Conservation (phyloP, 1,140 invertebrate genomes). For the Parasteatoda tepidariorum region DNA sequence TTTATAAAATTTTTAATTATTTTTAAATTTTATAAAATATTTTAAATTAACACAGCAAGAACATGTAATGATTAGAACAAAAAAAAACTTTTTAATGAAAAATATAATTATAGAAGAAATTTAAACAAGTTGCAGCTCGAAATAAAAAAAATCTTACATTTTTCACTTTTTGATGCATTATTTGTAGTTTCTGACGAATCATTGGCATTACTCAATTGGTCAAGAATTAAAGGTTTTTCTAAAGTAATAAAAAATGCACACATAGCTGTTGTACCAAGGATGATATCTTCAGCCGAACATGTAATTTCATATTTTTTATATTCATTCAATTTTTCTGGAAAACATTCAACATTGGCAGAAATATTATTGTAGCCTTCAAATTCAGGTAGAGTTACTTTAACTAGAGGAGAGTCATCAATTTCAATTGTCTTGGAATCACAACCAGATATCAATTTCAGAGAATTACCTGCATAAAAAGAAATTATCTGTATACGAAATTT, state of each 20-base stretch:
- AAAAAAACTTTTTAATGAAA: too few relatives aligned
- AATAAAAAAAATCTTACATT: neutral
- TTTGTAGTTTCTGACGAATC: neutral
- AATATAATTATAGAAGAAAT: neutral
- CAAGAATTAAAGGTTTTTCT: too few relatives aligned
- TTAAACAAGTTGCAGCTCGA: neutral
- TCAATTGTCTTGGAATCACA: neutral
- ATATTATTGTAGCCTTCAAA: neutral
- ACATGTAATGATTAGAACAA: too few relatives aligned
- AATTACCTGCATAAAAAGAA: neutral
- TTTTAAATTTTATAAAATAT: neutral
- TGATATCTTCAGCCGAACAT: neutral
- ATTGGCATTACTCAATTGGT: neutral
- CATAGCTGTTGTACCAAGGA: neutral
- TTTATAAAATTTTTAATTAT: neutral
- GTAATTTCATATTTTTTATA: conserved; percentile 5
- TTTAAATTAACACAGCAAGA: too few relatives aligned
- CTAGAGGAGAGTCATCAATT: neutral
- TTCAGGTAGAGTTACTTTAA: neutral
- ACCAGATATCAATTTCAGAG: conserved; percentile 8
- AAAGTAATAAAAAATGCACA: conserved; percentile 19
- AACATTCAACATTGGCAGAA: neutral
- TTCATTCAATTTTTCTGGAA: neutral
- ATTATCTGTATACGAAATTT: too few relatives aligned
- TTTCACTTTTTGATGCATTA: neutral